Evolutionary conservation across 2,113 vertebrate genomes (phyloP).

Genomic region (Butorides virescens): DNA sequence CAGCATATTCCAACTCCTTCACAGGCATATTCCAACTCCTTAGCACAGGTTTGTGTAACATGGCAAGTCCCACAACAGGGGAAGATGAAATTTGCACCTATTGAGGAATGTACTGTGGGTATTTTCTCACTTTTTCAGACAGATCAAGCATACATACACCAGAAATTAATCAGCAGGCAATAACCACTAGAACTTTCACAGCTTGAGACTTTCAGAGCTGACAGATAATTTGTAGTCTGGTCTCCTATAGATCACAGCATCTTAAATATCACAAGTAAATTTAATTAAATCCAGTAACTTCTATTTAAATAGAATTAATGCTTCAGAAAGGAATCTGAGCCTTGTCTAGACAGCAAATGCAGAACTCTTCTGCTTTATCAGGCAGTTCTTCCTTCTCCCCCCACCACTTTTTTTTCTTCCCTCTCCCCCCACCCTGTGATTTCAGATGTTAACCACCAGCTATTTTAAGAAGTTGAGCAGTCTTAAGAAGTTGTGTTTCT

Average conservation of each 20-base stretch:
- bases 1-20: neutral
- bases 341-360: neutral
- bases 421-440: neutral
- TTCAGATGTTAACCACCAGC: neutral
- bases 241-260: neutral
- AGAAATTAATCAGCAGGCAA: neutral
- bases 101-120: neutral
- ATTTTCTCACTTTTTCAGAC: neutral
- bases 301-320: neutral
- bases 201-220: neutral
- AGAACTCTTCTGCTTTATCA: neutral
- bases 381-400: neutral
- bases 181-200: neutral
- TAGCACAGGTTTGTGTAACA: neutral
- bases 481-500: neutral
- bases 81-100: neutral
- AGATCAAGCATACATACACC: neutral
- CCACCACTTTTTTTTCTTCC: too few relatives aligned
- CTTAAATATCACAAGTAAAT: neutral
- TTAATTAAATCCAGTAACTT: neutral
- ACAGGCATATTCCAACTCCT: neutral
- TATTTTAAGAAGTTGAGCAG: neutral
- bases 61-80: neutral
- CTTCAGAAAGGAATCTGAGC: neutral
- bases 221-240: neutral